phyloP scores from a whole-genome alignment of 2,113 vertebrate species.

The Ardeotis arabs region DNA sequence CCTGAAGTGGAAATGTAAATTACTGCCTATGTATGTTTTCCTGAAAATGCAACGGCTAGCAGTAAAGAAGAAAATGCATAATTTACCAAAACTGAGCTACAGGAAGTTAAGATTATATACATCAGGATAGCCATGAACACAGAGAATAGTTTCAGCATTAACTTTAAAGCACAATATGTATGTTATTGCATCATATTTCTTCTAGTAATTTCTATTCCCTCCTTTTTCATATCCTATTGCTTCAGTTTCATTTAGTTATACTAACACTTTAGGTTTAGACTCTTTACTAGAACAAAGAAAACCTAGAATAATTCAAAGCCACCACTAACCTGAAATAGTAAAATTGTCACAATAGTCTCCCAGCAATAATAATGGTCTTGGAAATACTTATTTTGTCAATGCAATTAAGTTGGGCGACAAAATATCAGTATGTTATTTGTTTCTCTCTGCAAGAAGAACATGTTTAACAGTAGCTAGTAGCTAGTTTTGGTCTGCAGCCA shows the following conservation, averaged over 20 bases:
- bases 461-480: neutral
- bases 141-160: neutral
- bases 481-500: neutral
- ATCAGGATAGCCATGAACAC: neutral
- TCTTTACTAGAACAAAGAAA: neutral
- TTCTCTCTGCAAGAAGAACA: neutral
- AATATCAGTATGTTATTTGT: neutral
- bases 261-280: neutral
- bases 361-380: neutral
- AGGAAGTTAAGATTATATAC: neutral
- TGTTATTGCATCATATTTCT: neutral
- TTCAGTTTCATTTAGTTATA: neutral
- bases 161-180: neutral
- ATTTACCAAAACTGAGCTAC: neutral
- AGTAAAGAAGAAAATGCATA: neutral
- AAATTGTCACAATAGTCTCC: neutral
- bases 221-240: neutral
- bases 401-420: neutral
- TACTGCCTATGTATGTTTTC: neutral
- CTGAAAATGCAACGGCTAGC: neutral
- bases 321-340: neutral
- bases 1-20: neutral
- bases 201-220: neutral
- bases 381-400: neutral
- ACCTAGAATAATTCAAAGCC: neutral